Percentiles rank a stretch among this genome's conserved stretches.
These are phyloP conservation scores for Aphodius granarius DNA, from an alignment of 2,888 invertebrate genomes.

Conservation along the genomic window DNA sequence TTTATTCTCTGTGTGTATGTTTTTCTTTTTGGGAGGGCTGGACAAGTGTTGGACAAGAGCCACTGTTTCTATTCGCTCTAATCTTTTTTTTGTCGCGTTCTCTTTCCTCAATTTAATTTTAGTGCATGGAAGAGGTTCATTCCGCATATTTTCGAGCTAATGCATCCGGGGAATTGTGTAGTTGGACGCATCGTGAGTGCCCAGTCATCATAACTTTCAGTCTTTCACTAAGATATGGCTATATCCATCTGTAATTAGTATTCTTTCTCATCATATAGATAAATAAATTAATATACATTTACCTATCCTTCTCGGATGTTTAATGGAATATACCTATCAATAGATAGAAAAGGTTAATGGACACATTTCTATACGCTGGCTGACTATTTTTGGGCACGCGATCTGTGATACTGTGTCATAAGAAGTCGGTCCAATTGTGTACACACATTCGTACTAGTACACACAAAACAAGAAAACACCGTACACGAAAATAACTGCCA, in stretches of 20 bases:
- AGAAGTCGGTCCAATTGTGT: slow-evolving; percentile 25
- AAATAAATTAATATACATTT: too few species aligned
- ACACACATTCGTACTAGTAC: slow-evolving; percentile 5
- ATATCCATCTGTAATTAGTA: too few species aligned
- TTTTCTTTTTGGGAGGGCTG: slow-evolving; percentile 12
- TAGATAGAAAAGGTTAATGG: slow-evolving; percentile 9
- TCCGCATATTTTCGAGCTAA: slow-evolving; percentile 1
- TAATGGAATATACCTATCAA: too few species aligned
- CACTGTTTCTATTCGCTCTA: slow-evolving; percentile 16
- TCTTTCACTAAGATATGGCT: background rate
- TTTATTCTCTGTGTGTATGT: background rate
- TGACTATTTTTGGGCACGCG: slow-evolving; percentile 15
- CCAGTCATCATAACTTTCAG: background rate
- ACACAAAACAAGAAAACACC: slow-evolving; percentile 20
- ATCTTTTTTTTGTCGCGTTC: slow-evolving; percentile 10
- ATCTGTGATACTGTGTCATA: slow-evolving; percentile 23
- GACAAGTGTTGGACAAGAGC: slow-evolving; percentile 29
- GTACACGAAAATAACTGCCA: slow-evolving; percentile 35
- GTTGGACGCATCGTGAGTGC: background rate
- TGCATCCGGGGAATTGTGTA: background rate
- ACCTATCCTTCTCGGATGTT: too few species aligned
- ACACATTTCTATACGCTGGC: background rate
- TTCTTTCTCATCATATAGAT: too few species aligned
- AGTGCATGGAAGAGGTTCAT: background rate
- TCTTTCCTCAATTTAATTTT: slow-evolving; percentile 4